Conservation (phyloP, 2,797 vertebrate species). For the Pantherophis vulpinus region DNA sequence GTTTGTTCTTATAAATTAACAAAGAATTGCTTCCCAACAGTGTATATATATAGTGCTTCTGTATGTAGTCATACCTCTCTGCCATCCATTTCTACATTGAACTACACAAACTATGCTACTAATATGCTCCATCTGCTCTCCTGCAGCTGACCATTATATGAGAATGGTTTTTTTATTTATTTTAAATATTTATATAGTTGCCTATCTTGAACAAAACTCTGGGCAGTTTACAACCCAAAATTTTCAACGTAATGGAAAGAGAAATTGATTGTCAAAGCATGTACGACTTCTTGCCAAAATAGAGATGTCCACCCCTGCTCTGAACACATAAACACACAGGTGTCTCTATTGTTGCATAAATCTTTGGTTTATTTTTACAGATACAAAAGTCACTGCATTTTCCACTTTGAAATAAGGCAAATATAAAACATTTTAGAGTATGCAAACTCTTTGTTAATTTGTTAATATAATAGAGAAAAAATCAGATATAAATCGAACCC, state of each 20-base stretch:
- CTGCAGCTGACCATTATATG: background rate
- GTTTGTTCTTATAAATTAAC: background rate
- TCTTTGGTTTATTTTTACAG: background rate
- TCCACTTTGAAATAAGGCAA: slow-evolving; percentile 3
- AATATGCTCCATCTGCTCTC: background rate
- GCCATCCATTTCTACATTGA: background rate
- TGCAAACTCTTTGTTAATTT: background rate
- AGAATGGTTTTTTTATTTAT: background rate
- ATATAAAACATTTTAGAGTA: background rate
- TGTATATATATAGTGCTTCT: background rate
- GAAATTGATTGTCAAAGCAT: background rate
- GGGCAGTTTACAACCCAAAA: background rate
- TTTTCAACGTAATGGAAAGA: background rate
- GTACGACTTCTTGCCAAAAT: background rate
- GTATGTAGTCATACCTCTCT: background rate
- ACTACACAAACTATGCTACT: background rate
- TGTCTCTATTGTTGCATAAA: background rate
- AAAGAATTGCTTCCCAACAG: background rate
- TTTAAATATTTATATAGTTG: background rate
- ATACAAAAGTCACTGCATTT: background rate
- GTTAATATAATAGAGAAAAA: background rate
- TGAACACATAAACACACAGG: background rate
- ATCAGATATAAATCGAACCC: background rate
- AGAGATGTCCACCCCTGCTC: background rate
- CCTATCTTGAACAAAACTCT: background rate